phyloP scores from a whole-genome alignment of 2,113 vertebrate genomes.

The Pitta sordida region DNA sequence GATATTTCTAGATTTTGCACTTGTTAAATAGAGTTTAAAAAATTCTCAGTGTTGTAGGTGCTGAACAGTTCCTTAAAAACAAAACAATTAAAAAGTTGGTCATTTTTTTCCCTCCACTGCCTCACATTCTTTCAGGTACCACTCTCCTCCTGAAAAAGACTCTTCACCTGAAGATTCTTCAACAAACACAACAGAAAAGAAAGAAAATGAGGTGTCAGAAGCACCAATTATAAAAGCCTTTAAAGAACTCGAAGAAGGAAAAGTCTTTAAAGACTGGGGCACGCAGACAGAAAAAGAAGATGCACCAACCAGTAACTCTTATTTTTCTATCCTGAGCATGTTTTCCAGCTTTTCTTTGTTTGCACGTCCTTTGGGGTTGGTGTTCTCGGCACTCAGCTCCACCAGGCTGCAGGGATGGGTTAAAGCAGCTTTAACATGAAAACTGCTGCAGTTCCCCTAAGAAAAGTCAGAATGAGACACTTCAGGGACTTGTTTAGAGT shows the following conservation, averaged over 20 bases:
- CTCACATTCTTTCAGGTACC: slow-evolving; percentile 51
- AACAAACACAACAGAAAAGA: slow-evolving; percentile 48
- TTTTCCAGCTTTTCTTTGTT: not conserved
- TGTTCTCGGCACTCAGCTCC: not conserved
- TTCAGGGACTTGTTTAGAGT: not conserved
- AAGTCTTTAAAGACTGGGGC: slow-evolving; percentile 82
- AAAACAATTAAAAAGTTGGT: not conserved
- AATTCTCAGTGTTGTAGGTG: not conserved
- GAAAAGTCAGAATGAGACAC: not conserved
- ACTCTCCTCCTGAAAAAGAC: slow-evolving; percentile 76
- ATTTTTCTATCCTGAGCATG: not conserved
- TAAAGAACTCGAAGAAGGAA: slow-evolving; percentile 87
- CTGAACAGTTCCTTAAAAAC: not conserved
- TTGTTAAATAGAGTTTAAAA: not conserved
- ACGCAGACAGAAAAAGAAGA: slow-evolving; percentile 75
- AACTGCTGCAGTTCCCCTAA: not conserved
- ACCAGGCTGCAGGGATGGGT: not conserved
- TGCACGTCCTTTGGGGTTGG: not conserved
- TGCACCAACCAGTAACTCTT: slow-evolving; percentile 62
- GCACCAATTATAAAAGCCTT: slow-evolving; percentile 87
- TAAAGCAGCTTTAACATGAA: not conserved
- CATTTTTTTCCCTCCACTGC: not conserved
- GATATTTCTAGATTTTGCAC: not conserved
- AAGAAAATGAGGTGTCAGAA: slow-evolving; percentile 73
- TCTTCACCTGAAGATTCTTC: slow-evolving; percentile 47